Base-by-base conservation (phyloP, 1,140 invertebrate species). In the Leptonema lineaticorne region DNA sequence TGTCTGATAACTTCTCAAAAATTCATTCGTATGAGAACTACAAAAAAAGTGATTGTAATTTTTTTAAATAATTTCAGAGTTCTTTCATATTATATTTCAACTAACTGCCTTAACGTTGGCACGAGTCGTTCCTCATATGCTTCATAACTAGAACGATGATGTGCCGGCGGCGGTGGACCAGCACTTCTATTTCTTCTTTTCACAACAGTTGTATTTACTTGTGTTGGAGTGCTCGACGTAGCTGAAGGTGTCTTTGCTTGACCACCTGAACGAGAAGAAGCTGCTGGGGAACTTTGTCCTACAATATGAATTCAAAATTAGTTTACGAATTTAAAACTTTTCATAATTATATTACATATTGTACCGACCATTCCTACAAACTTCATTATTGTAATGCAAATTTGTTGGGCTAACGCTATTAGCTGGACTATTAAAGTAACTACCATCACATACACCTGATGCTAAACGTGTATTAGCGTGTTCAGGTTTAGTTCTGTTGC, bases 121-220 rank as follows among this genome's bases (percentile, higher is more conserved):
- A 95, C 85, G 0, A 90, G 85, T 67, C 92, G 83, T 74, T 95
- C 92, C 75, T 95, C 93, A 75, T 94, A 94, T 41, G 91, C 90
- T 77, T 92, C 91, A 74, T 91, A 93, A 7, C 89, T 92, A n/a
- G 87, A 90, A 64, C 89, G 86, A 0, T 85, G 80, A 57, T 72
- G 71, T 11, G 67, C 63, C 0, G 67, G 70, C 1, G 63, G 63
- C 1, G 67, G 62, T 16, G 87, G 86, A 14, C 87, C 87, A 0
- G 89, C 89, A 24, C 89, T 91, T 78, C 90, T 90, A 58, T 91
- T 91, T 75, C 90, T 87, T 58, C 89, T 80, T 70, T 89, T 83
- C 28, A 88, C 76, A n/a, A 87, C 63, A 0, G 30, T 26, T 16
- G 63, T 66, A 16, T 48, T 30, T 2, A 26, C 18, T 45, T 22